These are phyloP conservation scores for Gymnogyps californianus DNA, from an alignment of 2,113 vertebrate genomes.

Conservation along the genomic window DNA sequence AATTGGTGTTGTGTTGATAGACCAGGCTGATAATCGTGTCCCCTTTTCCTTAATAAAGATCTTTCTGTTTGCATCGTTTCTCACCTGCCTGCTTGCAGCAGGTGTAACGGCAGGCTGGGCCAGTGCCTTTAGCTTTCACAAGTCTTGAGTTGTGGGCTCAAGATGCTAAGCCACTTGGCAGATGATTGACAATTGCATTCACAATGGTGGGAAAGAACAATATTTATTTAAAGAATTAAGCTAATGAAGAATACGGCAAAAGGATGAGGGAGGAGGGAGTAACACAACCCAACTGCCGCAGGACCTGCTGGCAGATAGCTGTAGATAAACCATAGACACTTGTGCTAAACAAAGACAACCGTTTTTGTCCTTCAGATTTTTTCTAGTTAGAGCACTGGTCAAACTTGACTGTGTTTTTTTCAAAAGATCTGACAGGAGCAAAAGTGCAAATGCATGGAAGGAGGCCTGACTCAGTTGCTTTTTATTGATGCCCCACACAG, in stretches of 20 bases:
- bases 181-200: not conserved
- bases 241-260: not conserved
- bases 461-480: not conserved
- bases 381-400: not conserved
- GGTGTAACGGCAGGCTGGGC: not conserved
- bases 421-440: not conserved
- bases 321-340: not conserved
- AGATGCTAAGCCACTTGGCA: not conserved
- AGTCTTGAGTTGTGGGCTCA: not conserved
- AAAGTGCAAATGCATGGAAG: not conserved
- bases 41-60: not conserved
- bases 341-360: not conserved
- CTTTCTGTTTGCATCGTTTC: fast-evolving
- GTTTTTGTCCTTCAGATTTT: not conserved
- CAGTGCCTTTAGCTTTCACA: not conserved
- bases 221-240: not conserved
- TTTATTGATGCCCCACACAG: not conserved
- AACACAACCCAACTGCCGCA: not conserved
- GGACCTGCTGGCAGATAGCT: not conserved
- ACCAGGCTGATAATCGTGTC: not conserved
- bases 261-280: not conserved
- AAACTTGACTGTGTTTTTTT: not conserved
- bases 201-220: not conserved
- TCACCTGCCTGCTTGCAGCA: not conserved
- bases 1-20: not conserved